These are phyloP conservation scores for Tragelaphus scriptus DNA, from an alignment of 2,113 vertebrate genomes.

Conservation along the genomic window DNA sequence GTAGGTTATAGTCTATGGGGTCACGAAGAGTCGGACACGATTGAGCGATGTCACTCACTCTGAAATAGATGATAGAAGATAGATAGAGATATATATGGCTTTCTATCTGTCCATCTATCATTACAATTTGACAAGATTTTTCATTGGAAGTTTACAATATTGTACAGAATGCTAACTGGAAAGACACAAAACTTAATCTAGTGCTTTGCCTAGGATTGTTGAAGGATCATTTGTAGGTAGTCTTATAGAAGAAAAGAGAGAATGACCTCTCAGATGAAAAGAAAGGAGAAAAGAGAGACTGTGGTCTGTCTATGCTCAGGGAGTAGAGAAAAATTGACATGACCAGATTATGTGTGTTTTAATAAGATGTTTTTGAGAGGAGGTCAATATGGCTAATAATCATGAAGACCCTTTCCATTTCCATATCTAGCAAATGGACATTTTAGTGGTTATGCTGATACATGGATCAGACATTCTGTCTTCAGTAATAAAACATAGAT, in stretches of 20 bases:
- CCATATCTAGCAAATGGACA: background rate
- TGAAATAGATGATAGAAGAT: background rate
- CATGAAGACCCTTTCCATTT: background rate
- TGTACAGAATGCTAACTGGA: background rate
- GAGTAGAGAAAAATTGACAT: background rate
- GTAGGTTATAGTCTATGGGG: too few species aligned
- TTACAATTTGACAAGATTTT: background rate
- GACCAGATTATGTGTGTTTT: background rate
- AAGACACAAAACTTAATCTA: background rate
- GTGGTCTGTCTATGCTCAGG: background rate
- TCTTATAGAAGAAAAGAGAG: background rate
- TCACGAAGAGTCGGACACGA: rapidly evolving
- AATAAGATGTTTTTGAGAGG: background rate
- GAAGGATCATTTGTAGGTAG: background rate
- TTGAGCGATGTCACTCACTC: too few species aligned
- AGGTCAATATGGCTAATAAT: background rate
- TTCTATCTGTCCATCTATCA: background rate
- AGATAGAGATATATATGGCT: background rate
- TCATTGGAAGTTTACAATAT: background rate
- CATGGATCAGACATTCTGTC: background rate
- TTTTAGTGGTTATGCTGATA: background rate
- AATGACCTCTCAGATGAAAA: background rate
- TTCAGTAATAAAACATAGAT: background rate
- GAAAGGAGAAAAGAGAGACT: background rate
- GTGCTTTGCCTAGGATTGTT: background rate